Evolutionary conservation across 2,888 invertebrate species (phyloP).

Genomic region (Mesochorus sp.): DNA sequence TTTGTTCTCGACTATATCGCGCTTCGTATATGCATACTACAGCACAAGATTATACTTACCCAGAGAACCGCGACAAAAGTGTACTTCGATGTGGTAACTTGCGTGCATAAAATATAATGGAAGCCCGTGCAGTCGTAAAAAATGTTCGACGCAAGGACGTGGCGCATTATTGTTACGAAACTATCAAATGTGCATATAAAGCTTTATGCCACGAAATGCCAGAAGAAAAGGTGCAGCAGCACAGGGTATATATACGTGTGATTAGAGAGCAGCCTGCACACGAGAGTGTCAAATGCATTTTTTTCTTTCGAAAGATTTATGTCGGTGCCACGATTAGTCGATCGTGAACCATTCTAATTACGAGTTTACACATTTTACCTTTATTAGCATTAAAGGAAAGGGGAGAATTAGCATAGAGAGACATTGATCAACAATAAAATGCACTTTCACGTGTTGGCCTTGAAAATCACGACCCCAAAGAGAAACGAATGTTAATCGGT

Average conservation of each 20-base stretch:
- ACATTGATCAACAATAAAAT: background rate
- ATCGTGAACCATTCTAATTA: constrained; percentile 19
- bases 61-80: background rate
- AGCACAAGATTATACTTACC: background rate
- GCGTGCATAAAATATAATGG: constrained; percentile 1
- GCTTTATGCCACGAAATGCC: background rate
- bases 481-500: constrained; percentile 45
- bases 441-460: constrained; percentile 65
- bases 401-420: background rate
- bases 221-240: constrained; percentile 20
- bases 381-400: constrained; percentile 18
- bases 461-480: constrained; percentile 64
- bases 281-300: constrained; percentile 28
- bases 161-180: constrained; percentile 1
- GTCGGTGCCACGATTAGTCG: constrained; percentile 16
- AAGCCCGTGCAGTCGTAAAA: constrained; percentile 17
- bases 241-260: background rate
- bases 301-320: constrained; percentile 33
- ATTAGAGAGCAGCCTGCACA: background rate
- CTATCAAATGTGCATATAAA: background rate
- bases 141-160: constrained; percentile 25
- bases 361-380: background rate
- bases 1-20: background rate
- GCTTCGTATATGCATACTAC: background rate
- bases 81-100: background rate